Conservation (phyloP, 1,140 invertebrate genomes). For the Zaprionus inermis region DNA sequence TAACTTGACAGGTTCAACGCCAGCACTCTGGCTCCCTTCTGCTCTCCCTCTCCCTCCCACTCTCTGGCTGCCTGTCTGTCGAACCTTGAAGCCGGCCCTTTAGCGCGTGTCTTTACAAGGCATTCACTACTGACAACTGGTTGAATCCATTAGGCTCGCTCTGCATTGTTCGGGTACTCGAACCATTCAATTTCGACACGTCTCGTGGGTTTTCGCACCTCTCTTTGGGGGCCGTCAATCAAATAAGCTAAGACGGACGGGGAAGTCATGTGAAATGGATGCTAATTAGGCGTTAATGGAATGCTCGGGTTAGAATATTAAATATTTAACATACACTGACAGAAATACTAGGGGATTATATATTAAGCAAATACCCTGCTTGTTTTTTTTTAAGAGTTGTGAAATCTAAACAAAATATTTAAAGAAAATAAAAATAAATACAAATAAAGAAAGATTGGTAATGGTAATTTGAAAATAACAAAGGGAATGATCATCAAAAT, state of each 20-base stretch:
- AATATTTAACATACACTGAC: conserved; percentile 14
- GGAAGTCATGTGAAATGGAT: conserved; percentile 60
- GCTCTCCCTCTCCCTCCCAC: not conserved
- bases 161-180: conserved; percentile 17
- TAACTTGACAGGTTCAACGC: not conserved
- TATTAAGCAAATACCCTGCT: not conserved
- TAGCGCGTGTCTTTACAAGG: conserved; percentile 3
- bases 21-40: not conserved
- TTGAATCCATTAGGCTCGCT: conserved; percentile 31
- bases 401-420: not conserved
- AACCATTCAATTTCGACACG: conserved; percentile 2
- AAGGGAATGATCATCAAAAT: too few species aligned
- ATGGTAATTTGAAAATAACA: too few species aligned
- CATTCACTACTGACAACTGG: conserved; percentile 34
- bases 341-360: not conserved
- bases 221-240: conserved; percentile 47
- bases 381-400: too few species aligned
- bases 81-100: conserved; percentile 25
- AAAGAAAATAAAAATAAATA: too few species aligned
- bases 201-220: conserved; percentile 30
- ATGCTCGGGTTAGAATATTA: conserved; percentile 28
- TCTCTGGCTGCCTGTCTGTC: not conserved
- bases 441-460: too few species aligned
- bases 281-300: conserved; percentile 75
- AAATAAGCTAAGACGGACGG: conserved; percentile 19